phyloP scores from a whole-genome alignment of 1,140 invertebrate genomes.

The Coenobita brevimanus region DNA sequence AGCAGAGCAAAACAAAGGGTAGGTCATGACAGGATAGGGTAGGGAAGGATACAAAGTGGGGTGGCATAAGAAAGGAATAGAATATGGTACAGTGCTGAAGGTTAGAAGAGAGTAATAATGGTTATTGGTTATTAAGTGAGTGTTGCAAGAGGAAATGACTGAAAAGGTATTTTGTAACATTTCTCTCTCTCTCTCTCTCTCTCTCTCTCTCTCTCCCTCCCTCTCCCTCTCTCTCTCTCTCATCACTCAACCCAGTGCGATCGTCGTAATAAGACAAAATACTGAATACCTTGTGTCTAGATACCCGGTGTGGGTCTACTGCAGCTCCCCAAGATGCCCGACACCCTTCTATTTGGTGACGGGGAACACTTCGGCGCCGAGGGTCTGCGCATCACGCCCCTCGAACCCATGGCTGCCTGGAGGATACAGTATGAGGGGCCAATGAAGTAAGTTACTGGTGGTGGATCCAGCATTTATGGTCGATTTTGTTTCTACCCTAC shows the following conservation, averaged over 20 bases:
- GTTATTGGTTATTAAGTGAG: no score
- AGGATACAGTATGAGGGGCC: slow-evolving; percentile 75
- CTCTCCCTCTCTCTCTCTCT: neutral
- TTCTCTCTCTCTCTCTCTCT: slow-evolving; percentile 8
- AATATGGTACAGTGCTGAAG: no score
- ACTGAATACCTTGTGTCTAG: slow-evolving; percentile 73
- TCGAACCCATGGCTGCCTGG: slow-evolving; percentile 82
- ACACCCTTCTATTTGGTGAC: slow-evolving; percentile 79
- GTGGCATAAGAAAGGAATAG: no score
- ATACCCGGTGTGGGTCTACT: slow-evolving; percentile 80
- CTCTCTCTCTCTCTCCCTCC: slow-evolving; percentile 3
- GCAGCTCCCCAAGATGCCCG: slow-evolving; percentile 79
- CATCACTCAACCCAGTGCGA: slow-evolving; percentile 69
- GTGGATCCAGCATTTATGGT: slow-evolving; percentile 17
- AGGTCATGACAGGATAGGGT: no score
- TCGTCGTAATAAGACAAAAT: slow-evolving; percentile 73
- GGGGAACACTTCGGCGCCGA: slow-evolving; percentile 79
- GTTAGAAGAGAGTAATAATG: no score
- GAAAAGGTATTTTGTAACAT: no score
- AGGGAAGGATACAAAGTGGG: no score
- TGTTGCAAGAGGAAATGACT: no score
- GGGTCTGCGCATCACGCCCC: slow-evolving; percentile 78
- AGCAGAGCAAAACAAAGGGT: no score
- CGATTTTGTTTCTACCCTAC: neutral
- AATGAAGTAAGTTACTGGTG: slow-evolving; percentile 71